phyloP scores from a whole-genome alignment of 1,140 invertebrate genomes.

The Bacillus rossius region DNA sequence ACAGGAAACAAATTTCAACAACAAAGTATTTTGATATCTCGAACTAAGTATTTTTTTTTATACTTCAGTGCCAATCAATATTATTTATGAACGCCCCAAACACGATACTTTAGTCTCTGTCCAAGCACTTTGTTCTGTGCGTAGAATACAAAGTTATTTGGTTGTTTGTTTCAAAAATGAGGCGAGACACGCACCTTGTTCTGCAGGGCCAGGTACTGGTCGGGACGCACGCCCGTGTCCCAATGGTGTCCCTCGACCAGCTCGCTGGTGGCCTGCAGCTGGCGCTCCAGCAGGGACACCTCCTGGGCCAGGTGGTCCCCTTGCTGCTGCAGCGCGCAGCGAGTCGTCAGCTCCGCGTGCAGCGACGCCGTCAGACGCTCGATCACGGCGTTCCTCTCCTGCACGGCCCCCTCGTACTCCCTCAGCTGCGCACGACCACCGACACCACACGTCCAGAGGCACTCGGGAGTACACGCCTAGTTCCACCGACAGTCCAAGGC shows the following conservation, averaged over 20 bases:
- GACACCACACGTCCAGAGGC: neutral
- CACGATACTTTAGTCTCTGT: no score
- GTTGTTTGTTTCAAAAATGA: neutral
- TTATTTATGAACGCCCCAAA: no score
- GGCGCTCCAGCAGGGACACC: conserved; percentile 4
- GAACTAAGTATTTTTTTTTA: no score
- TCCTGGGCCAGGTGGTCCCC: conserved; percentile 12
- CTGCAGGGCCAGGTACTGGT: conserved; percentile 4
- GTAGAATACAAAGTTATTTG: no score
- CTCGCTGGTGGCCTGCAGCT: conserved; percentile 7
- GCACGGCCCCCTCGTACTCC: conserved; percentile 11
- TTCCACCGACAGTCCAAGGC: neutral
- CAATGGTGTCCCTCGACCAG: conserved; percentile 8
- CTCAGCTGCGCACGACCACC: neutral
- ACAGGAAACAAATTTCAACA: no score
- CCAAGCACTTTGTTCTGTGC: no score
- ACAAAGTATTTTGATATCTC: no score
- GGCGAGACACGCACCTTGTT: neutral
- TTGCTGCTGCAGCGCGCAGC: conserved; percentile 5
- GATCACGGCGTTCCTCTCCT: conserved; percentile 7
- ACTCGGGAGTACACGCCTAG: neutral
- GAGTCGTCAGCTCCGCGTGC: neutral
- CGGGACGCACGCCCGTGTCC: conserved; percentile 10
- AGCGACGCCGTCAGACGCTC: neutral
- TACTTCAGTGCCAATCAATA: no score